Evolutionary conservation across 1,140 invertebrate species (phyloP), one percentile per base, ranked within the genome.

Genomic region (Nomia melanderi): DNA sequence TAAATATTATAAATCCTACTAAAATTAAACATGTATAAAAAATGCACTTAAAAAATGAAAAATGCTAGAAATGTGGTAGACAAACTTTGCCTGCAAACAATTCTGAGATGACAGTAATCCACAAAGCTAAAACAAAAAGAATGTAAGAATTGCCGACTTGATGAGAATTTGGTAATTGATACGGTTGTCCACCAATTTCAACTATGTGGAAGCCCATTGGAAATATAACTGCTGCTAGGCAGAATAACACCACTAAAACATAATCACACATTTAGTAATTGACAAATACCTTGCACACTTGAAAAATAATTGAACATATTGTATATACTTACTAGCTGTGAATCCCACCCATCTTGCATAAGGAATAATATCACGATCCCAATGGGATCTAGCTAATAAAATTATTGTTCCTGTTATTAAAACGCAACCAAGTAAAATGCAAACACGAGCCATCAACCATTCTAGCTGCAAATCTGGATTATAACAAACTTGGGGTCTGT

Each of bases 61-160:
- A 76, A 76, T 88, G 87, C 89, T 96, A 98, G 94, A 98, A 98
- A 93, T 98, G 97, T 59, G 98, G 98, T 77, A 98, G 92, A 92
- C 98, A 99, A 14, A 99, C 97, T 96, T 99, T 99, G n/a, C 97
- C 98, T 71, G 97, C 98, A 94, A 99, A 98, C 25, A 99, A 91
- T 93, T 99, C 98, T 12, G 98, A 98, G 82, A 99, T 96, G 6
- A 99, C 98, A 57, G 97, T 98, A 60, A 98, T 98, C 98, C 98
- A 99, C 4, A 99, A 90, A 39, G 98, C 97, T 53, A 99, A 92
- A 36, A 98, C 97, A 93, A 99, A 99, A 84, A 98, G 94, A 82
- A 98, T 99, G 89, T 99, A 99, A 1, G 97, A 98, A 74, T 98
- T 97, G 85, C 98, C 98, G 84, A 99, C 97, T 95, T 98, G 97